Evolutionary conservation across 2,888 invertebrate genomes (phyloP).

Genomic region (Perizoma flavofasciatum): DNA sequence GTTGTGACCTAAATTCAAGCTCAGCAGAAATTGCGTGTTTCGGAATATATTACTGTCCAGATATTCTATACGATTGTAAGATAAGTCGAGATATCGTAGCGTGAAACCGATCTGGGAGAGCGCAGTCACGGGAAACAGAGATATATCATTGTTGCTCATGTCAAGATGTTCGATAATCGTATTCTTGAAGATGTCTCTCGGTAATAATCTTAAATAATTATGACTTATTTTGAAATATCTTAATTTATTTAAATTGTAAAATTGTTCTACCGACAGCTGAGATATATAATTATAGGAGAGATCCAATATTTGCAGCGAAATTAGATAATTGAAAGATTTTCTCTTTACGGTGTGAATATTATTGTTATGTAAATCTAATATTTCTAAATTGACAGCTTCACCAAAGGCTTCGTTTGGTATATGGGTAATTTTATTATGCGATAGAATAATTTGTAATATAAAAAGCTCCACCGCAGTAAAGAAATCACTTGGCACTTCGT

Average conservation of each 20-base stretch:
- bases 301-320: slow-evolving; percentile 90
- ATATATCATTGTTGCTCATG: slow-evolving; percentile 90
- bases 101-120: slow-evolving; percentile 92
- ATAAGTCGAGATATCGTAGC: slow-evolving; percentile 89
- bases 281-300: slow-evolving; percentile 90
- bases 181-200: slow-evolving; percentile 91
- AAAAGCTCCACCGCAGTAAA: slow-evolving; percentile 86
- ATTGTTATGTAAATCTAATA: slow-evolving; percentile 89
- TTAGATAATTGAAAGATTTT: slow-evolving; percentile 90
- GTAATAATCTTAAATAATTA: slow-evolving; percentile 89
- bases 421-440: slow-evolving; percentile 88
- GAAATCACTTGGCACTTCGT: slow-evolving; percentile 86
- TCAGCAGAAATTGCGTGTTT: slow-evolving; percentile 90
- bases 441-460: slow-evolving; percentile 87
- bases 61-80: slow-evolving; percentile 92
- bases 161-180: slow-evolving; percentile 92
- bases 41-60: slow-evolving; percentile 94
- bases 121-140: slow-evolving; percentile 90
- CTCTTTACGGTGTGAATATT: slow-evolving; percentile 88
- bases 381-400: slow-evolving; percentile 87
- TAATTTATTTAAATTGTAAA: slow-evolving; percentile 89
- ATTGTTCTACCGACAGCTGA: slow-evolving; percentile 91
- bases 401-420: slow-evolving; percentile 90
- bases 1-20: slow-evolving; percentile 91
- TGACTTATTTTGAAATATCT: slow-evolving; percentile 88